Base-by-base conservation (phyloP, 2,797 vertebrate species). In the Falco naumanni region DNA sequence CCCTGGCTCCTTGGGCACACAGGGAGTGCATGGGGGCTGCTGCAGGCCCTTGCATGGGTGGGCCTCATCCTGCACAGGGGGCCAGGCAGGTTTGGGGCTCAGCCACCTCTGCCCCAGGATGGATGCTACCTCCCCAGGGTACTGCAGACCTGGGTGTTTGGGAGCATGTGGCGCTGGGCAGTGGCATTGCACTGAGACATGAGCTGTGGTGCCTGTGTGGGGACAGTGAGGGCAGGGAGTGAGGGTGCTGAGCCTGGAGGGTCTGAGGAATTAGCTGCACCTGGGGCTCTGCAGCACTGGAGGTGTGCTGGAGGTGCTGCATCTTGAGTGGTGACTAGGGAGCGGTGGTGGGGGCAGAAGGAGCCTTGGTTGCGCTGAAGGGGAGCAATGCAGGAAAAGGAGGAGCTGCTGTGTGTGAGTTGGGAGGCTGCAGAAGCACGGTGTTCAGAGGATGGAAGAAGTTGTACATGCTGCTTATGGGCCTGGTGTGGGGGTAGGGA, bases 91-190 rank as follows among this genome's bases (percentile, higher is more conserved):
- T 39, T 18, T 57, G 50, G 16, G 24, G 33, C 47, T 87, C 41
- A 53, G 34, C 2, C 8, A 5, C 7, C 22, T 61, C n/a, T 45
- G 50, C 21, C 25, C 37, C 37, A 20, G 68, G 13, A 53, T n/a
- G 56, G 18, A 31, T 70, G 70, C 9, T 16, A 7, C 13, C 17
- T 72, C 54, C 21, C 39, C 13, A 39, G 51, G 26, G 11, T 10
- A 5, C 1, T 41, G 74, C n/a, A 51, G 70, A 12, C n/a, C 24
- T 15, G 22, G 8, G 15, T 9, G 31, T n/a, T 2, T 11, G 59
- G 59, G 25, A 48, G 28, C 0, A 0, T 13, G 18, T 45, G 34
- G 51, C 25, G 39, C 37, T 51, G 43, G 18, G 0, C 0, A 5
- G 43, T 74, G 69, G 43, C 29, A 22, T 21, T 2, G n/a, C 50